Evolutionary conservation across 2,888 invertebrate species (phyloP).

Genomic region (Plebejus melissa): DNA sequence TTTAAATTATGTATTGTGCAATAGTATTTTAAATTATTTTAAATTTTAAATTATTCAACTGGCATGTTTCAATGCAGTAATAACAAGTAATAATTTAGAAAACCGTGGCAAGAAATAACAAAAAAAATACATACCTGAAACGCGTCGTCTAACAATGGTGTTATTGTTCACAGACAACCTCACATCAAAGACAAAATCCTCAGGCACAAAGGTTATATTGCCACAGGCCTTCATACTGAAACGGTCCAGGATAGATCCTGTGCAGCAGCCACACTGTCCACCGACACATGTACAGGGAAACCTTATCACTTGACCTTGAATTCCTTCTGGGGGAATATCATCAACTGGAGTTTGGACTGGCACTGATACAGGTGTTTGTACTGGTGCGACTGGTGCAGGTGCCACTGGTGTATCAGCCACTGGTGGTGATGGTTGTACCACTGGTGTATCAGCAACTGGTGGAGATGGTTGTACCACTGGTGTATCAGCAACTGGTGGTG

Average conservation of each 20-base stretch:
- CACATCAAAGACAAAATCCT: constrained; percentile 89
- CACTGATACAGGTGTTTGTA: constrained; percentile 43
- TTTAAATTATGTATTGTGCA: no score
- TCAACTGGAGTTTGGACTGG: constrained; percentile 46
- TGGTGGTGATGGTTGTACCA: constrained; percentile 32
- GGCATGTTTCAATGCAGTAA: no score
- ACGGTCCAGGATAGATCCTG: constrained; percentile 80
- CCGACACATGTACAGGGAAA: constrained; percentile 81
- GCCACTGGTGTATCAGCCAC: constrained; percentile 18
- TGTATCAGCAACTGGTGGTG: constrained; percentile 47
- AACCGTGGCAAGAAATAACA: neutral
- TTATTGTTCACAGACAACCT: constrained; percentile 85
- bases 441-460: constrained; percentile 30
- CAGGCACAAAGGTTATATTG: constrained; percentile 87
- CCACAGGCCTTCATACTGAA: constrained; percentile 87
- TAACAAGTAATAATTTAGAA: no score
- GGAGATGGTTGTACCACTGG: constrained; percentile 36
- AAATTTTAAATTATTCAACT: no score
- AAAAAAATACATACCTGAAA: constrained; percentile 81
- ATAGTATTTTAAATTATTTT: no score
- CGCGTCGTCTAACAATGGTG: constrained; percentile 83
- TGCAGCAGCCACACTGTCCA: constrained; percentile 85
- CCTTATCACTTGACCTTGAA: constrained; percentile 69
- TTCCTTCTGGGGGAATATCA: constrained; percentile 43
- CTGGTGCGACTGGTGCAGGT: constrained; percentile 35